Conservation (phyloP, 2,113 vertebrate species). For the Dermatemys mawii region DNA sequence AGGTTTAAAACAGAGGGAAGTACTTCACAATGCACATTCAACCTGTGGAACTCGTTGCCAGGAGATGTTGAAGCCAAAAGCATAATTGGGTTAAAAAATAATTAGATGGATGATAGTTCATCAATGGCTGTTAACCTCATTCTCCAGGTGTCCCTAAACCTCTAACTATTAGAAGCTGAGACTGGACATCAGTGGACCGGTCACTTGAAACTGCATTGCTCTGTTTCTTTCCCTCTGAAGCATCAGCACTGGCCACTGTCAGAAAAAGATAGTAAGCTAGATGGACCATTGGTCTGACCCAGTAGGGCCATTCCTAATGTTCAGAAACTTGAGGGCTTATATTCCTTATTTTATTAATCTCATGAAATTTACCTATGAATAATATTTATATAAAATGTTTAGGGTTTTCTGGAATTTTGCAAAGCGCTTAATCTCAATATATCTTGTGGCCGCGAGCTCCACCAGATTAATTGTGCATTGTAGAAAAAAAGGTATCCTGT, state of each 20-base stretch:
- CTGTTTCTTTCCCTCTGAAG: neutral
- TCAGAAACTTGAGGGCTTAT: neutral
- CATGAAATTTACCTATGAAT: neutral
- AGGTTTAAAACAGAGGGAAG: too few species aligned
- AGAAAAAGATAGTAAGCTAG: neutral
- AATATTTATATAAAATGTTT: neutral
- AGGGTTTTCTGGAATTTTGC: neutral
- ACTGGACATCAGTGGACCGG: too few species aligned
- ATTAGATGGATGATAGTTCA: too few species aligned
- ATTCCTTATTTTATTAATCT: neutral
- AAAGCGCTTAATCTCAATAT: neutral
- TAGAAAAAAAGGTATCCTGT: neutral
- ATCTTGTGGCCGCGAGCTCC: neutral
- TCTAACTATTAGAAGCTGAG: too few species aligned
- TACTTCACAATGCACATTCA: too few species aligned
- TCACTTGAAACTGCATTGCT: too few species aligned
- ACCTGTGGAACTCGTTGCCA: too few species aligned
- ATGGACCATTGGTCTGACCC: neutral
- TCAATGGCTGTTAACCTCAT: too few species aligned
- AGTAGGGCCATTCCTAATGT: neutral
- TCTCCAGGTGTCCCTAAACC: too few species aligned
- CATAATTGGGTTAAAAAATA: too few species aligned
- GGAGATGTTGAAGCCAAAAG: too few species aligned
- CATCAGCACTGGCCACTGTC: neutral
- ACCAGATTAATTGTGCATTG: neutral